A percentile compares a stretch with the other conserved stretches of the same genome.
Evolutionary conservation across 1,140 invertebrate species (phyloP).

Genomic region (Littorina saxatilis): DNA sequence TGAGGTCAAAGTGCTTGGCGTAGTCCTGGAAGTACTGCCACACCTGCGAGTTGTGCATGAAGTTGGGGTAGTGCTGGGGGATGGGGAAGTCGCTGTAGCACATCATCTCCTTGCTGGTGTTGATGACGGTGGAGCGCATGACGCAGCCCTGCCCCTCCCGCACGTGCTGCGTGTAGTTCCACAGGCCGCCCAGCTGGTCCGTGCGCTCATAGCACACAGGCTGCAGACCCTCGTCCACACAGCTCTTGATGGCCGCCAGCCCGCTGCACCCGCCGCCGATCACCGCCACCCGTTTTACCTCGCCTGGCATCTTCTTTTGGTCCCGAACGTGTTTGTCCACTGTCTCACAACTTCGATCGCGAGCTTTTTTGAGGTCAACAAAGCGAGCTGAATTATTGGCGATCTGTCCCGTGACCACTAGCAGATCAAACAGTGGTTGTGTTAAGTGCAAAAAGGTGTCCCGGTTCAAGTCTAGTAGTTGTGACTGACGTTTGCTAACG

Average conservation of each 20-base stretch:
- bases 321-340: too few relatives aligned
- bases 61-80: conserved; percentile 74
- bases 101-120: conserved; percentile 79
- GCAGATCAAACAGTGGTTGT: too few relatives aligned
- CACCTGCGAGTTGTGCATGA: conserved; percentile 76
- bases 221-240: conserved; percentile 74
- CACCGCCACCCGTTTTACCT: conserved; percentile 57
- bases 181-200: conserved; percentile 68
- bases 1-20: conserved; percentile 73
- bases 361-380: too few relatives aligned
- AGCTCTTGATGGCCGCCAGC: conserved; percentile 75
- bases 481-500: too few relatives aligned
- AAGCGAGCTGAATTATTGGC: too few relatives aligned
- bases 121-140: conserved; percentile 74
- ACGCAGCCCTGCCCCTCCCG: conserved; percentile 56
- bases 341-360: too few relatives aligned
- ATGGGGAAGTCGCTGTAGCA: conserved; percentile 78
- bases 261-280: conserved; percentile 77
- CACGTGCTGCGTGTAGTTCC: conserved; percentile 61
- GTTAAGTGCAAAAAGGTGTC: too few relatives aligned
- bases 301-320: too few relatives aligned
- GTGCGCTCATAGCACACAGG: conserved; percentile 75
- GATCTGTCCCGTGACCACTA: too few relatives aligned
- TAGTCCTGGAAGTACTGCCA: conserved; percentile 75
- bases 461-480: too few relatives aligned